Base-by-base conservation (phyloP, 2,797 vertebrate genomes). In the Spinibarbus caldwelli region DNA sequence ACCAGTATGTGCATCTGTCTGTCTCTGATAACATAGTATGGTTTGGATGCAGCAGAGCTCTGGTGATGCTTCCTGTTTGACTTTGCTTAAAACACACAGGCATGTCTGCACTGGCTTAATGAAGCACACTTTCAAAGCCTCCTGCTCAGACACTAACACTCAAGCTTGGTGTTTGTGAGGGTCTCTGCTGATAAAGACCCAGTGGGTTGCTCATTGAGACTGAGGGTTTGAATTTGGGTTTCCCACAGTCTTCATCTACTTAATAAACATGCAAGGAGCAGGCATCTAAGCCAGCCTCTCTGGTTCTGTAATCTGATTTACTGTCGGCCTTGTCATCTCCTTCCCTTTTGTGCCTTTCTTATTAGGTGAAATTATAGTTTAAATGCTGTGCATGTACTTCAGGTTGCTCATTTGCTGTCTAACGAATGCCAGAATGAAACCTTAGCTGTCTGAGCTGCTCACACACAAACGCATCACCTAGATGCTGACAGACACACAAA, bases 401-500 rank as follows among this genome's bases (percentile, higher is more conserved):
- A 73, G 14, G 57, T 52, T 57, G 47, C 36, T 84, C 34, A 84
- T 31, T 78, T 68, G 64, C 26, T 70, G 36, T 36, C 64, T 80
- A 36, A 52, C 29, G 67, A 67, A 80, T 68, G 43, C 34, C 75
- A 41, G 41, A 84, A 70, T 34, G 75, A 84, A 78, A 59, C 47
- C 17, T 76, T 68, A 84, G 45, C 62, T 68, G 36, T 67, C 78
- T 80, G 62, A 57, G 38, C 47, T 57, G 19, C 66, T 78, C 75
- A 36, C 64, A 59, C 75, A 78, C 36, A 77, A 45, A 23, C 49
- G 43, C 83, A 34, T 84, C 81, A 66, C 54, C 31, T 78, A 45
- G 19, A 64, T 62, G 34, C 66, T 78, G 73, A 64, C 73, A 75
- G 75, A 67, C 76, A 86, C 76, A 83, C 54, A 79, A 86, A 77